Base-by-base conservation (phyloP, 2,113 vertebrate species). In the Xyliphius kryptos region DNA sequence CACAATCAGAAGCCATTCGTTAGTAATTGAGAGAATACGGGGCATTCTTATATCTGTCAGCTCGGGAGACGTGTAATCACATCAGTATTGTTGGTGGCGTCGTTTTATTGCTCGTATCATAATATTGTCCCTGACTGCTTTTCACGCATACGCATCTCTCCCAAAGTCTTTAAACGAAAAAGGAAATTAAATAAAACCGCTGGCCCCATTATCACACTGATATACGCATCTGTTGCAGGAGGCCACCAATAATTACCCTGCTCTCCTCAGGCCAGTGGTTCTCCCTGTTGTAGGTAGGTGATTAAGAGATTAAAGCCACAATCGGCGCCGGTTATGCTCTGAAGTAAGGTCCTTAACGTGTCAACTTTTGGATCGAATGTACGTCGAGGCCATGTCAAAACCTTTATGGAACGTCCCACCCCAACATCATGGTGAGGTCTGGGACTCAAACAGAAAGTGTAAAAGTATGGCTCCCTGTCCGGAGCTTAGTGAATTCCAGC, bases 21-120 rank as follows among this genome's bases (percentile, higher is more conserved):
- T 48, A 56, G 71, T 73, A 73, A 73, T 73, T 73, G 71, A 73
- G 61, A 66, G 67, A 66, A 73, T 66, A 66, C 52, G 69, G 67
- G 62, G 66, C 57, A 66, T 73, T 61, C 62, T 69, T n/a, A 51
- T 36, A 59, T 59, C 68, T 69, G 67, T 73, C 71, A 61, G 52
- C 61, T 65, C 49, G 38, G 9, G 16, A 56, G 57, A 69, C 16
- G 12, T 52, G 47, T 69, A 73, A 73, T 73, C 71, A 73, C 66
- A 15, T 52, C 67, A 19, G 67, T 46, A 69, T 73, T 73, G 67
- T 69, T 69, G 48, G 69, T 62, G 26, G 26, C 66, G 67, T 7
- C 10, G 26, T 44, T 69, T 73, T 57, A 66, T 73, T 69, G 21
- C 63, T 57, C 56, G 56, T 65, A 61, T 73, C 71, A 73, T 62